Conservation (phyloP, 2,888 invertebrate species). For the Pachliopta kotzebuea region DNA sequence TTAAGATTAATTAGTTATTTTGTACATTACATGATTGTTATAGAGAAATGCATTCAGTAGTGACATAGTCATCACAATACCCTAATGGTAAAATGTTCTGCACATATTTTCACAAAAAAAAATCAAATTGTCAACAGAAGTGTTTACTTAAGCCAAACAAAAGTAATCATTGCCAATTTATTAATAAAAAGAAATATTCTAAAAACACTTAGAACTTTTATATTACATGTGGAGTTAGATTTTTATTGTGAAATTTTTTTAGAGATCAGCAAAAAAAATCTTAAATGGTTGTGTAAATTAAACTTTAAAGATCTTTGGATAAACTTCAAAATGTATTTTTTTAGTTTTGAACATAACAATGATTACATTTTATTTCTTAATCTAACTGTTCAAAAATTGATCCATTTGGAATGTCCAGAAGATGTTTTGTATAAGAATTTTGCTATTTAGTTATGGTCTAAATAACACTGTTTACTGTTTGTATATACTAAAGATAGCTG, state of each 20-base stretch:
- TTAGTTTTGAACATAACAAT: slow-evolving; percentile 42
- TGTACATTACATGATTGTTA: slow-evolving; percentile 26
- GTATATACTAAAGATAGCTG: slow-evolving; percentile 76
- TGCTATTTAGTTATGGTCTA: slow-evolving; percentile 52
- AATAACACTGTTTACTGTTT: slow-evolving; percentile 66
- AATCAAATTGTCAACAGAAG: slow-evolving; percentile 42
- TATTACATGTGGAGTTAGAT: slow-evolving; percentile 7
- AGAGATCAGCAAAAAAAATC: slow-evolving; percentile 2
- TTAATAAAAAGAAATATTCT: slow-evolving; percentile 19
- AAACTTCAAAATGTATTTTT: slow-evolving; percentile 43
- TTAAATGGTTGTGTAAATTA: slow-evolving; percentile 27
- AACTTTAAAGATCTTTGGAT: slow-evolving; percentile 17
- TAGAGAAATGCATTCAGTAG: slow-evolving; percentile 19
- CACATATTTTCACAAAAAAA: slow-evolving; percentile 36
- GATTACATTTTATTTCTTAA: not conserved
- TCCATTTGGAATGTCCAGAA: slow-evolving; percentile 7
- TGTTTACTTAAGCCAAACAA: slow-evolving; percentile 55
- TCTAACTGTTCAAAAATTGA: not conserved
- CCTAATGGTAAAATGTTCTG: slow-evolving; percentile 17
- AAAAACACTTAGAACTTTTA: slow-evolving; percentile 17
- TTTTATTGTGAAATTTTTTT: slow-evolving; percentile 12
- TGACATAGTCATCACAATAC: slow-evolving; percentile 27
- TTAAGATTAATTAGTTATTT: slow-evolving; percentile 20
- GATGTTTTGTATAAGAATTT: slow-evolving; percentile 42
- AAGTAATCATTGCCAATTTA: slow-evolving; percentile 57